phyloP scores from a whole-genome alignment of 64 coral and sea anemone species.

The Orbicella faveolata region DNA sequence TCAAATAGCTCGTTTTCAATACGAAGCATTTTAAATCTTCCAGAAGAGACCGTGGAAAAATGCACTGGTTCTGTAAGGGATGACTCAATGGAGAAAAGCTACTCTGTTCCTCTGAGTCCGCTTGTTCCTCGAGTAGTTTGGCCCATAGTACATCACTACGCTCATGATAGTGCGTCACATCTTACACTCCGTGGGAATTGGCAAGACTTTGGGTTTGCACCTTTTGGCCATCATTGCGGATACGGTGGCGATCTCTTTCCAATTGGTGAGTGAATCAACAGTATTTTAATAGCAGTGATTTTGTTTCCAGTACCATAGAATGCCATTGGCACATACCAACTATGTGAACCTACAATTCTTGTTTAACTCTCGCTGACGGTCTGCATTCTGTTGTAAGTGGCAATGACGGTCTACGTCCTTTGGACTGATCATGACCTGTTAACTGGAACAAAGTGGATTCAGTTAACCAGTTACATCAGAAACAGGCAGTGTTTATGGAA shows the following conservation, averaged over 20 bases:
- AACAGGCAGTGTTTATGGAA: no score
- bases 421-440: background rate
- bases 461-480: no score
- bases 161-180: background rate
- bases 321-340: background rate
- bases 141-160: background rate
- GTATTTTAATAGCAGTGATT: background rate
- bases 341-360: background rate
- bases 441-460: no score
- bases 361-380: background rate
- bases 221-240: background rate
- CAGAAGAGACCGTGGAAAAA: background rate
- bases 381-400: background rate
- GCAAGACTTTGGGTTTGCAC: background rate
- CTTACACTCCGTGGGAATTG: background rate
- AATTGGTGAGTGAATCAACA: conserved; percentile 7
- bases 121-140: background rate
- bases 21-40: conserved; percentile 9
- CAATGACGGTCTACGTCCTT: background rate
- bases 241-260: background rate
- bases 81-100: background rate
- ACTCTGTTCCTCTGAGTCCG: background rate
- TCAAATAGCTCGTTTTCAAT: conserved; percentile 20
- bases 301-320: background rate
- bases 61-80: background rate